Evolutionary conservation across 2,888 invertebrate genomes (phyloP).

Genomic region (Pilophorus perplexus): DNA sequence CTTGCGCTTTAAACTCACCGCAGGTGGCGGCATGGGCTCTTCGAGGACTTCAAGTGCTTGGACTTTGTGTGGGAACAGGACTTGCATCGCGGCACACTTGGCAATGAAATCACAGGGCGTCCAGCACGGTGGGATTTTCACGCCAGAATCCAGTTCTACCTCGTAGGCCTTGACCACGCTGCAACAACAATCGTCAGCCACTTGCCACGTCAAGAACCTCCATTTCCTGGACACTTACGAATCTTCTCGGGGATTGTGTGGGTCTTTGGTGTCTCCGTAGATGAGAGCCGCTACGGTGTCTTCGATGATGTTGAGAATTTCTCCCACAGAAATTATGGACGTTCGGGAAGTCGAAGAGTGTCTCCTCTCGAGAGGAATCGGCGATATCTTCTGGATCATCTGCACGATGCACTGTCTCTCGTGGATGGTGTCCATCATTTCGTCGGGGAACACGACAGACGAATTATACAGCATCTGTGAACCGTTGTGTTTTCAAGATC

Average conservation of each 20-base stretch:
- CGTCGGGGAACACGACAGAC: conserved; percentile 46
- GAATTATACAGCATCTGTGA: conserved; percentile 50
- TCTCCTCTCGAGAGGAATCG: conserved; percentile 22
- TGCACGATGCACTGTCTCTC: conserved; percentile 47
- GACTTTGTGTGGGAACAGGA: conserved; percentile 54
- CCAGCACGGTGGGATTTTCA: conserved; percentile 53
- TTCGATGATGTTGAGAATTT: conserved; percentile 46
- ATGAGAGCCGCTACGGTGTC: conserved; percentile 46
- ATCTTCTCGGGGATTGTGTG: conserved; percentile 32
- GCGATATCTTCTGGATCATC: conserved; percentile 45
- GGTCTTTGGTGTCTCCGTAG: conserved; percentile 41
- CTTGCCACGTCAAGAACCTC: no score
- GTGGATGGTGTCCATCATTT: conserved; percentile 43
- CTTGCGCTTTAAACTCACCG: conserved; percentile 54
- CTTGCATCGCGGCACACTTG: conserved; percentile 53
- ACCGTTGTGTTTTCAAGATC: no score
- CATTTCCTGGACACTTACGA: conserved; percentile 14
- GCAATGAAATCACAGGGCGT: conserved; percentile 52
- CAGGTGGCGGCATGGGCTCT: conserved; percentile 62
- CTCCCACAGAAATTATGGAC: conserved; percentile 13
- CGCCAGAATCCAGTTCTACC: conserved; percentile 45
- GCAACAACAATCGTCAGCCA: neutral
- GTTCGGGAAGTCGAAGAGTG: conserved; percentile 22
- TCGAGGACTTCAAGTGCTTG: conserved; percentile 60
- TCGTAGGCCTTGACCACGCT: conserved; percentile 34